Evolutionary conservation across 2,888 invertebrate species (phyloP).

Genomic region (Drosophila tanythrix): DNA sequence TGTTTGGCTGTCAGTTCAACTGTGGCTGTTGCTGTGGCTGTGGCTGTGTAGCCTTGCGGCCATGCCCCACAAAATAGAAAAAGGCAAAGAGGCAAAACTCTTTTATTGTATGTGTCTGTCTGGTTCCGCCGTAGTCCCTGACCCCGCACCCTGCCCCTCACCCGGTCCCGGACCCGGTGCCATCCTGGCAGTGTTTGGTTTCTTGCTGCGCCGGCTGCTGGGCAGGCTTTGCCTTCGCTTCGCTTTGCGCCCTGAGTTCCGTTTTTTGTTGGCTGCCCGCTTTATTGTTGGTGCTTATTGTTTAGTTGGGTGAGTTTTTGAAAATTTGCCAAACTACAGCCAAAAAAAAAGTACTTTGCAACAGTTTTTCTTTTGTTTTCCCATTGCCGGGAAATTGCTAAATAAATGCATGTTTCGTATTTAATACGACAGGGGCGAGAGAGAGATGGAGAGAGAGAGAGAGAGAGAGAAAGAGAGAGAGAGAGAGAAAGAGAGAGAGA

Average conservation of each 20-base stretch:
- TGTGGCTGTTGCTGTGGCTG: constrained; percentile 42
- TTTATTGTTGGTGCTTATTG: constrained; percentile 53
- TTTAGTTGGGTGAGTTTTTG: constrained; percentile 61
- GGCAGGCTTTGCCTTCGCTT: constrained; percentile 41
- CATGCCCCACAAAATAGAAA: constrained; percentile 47
- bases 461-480: background rate
- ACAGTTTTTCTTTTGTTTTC: constrained; percentile 56
- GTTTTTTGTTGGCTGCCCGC: constrained; percentile 23
- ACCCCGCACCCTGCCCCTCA: background rate
- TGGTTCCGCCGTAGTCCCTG: constrained; percentile 26
- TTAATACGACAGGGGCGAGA: constrained; percentile 43
- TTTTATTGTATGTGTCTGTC: constrained; percentile 43
- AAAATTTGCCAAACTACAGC: constrained; percentile 65
- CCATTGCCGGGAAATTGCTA: constrained; percentile 66
- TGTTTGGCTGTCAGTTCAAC: constrained; percentile 71
- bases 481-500: background rate
- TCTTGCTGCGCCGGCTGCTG: constrained; percentile 46
- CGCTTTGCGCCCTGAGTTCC: constrained; percentile 59
- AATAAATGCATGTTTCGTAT: constrained; percentile 78
- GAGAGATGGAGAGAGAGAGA: background rate
- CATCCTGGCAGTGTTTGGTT: constrained; percentile 16
- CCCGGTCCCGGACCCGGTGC: constrained; percentile 7
- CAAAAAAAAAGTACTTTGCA: constrained; percentile 30
- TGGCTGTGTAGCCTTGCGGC: constrained; percentile 63
- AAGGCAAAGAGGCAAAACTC: constrained; percentile 19